These are phyloP conservation scores for Vespertilio murinus DNA, from an alignment of 2,797 vertebrate genomes.

Conservation along the genomic window DNA sequence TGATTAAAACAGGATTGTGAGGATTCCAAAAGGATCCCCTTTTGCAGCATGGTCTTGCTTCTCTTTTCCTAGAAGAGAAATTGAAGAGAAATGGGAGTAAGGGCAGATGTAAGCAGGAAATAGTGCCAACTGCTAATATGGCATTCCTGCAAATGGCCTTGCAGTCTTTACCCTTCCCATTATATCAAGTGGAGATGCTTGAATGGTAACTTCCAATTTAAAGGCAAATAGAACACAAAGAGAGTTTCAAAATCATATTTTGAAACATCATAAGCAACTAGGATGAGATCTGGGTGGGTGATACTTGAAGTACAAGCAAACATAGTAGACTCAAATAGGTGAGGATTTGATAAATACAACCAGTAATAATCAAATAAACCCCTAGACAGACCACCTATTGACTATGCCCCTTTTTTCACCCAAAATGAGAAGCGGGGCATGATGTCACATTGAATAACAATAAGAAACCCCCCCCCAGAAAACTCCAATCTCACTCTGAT, in stretches of 20 bases:
- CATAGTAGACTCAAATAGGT: neutral
- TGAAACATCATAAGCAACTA: neutral
- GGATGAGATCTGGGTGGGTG: accelerated
- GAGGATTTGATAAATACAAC: neutral
- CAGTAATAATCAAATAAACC: too few relatives aligned
- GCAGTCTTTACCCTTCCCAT: neutral
- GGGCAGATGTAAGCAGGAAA: neutral
- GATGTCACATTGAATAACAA: neutral
- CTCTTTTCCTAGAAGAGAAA: constrained; percentile 64
- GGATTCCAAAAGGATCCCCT: constrained; percentile 58
- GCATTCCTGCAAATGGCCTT: neutral
- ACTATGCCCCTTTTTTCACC: neutral
- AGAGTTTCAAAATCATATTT: neutral
- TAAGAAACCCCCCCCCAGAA: neutral
- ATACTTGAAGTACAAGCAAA: neutral
- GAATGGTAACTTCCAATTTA: neutral
- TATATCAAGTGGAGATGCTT: too few relatives aligned
- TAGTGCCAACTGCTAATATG: neutral
- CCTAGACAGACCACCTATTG: neutral
- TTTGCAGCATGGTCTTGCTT: constrained; percentile 45
- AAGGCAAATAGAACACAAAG: neutral
- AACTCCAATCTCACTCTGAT: neutral
- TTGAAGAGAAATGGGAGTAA: constrained; percentile 36
- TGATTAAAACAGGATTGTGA: constrained; percentile 66
- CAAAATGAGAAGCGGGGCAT: neutral